Evolutionary conservation across 2,888 invertebrate genomes (phyloP).

Genomic region (Gymnocheta viridis): DNA sequence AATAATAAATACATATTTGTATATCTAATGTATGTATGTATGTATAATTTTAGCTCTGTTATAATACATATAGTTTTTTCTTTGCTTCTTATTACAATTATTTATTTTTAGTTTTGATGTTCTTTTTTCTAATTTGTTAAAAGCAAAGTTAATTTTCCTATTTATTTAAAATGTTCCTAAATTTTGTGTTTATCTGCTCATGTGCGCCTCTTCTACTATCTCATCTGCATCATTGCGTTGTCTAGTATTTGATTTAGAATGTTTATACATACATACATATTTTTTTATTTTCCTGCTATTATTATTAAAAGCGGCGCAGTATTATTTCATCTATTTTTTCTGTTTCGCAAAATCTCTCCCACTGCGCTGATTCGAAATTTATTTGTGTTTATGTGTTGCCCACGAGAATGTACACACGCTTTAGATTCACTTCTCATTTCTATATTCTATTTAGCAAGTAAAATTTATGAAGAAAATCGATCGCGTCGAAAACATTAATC

Average conservation of each 20-base stretch:
- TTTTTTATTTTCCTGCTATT: neutral
- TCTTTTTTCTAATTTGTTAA: slow-evolving; percentile 10
- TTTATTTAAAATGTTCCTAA: neutral
- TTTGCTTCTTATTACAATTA: slow-evolving; percentile 12
- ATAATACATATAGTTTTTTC: slow-evolving; percentile 11
- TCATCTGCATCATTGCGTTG: slow-evolving; percentile 44
- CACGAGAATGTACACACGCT: neutral
- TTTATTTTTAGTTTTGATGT: slow-evolving; percentile 43
- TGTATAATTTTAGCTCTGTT: neutral
- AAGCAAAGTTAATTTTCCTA: neutral
- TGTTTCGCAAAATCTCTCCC: slow-evolving; percentile 49
- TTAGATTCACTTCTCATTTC: neutral
- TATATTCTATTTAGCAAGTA: neutral
- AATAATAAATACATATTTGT: neutral
- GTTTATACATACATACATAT: neutral
- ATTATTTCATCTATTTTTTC: slow-evolving; percentile 7
- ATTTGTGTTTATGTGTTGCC: neutral
- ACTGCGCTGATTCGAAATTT: slow-evolving; percentile 59
- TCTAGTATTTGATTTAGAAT: slow-evolving; percentile 33
- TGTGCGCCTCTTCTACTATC: slow-evolving; percentile 54
- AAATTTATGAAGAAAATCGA: neutral
- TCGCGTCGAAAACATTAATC: slow-evolving; percentile 27
- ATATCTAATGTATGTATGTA: too few species aligned
- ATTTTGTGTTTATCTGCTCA: slow-evolving; percentile 63
- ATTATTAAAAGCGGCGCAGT: slow-evolving; percentile 51